Evolutionary conservation across 2,888 invertebrate genomes (phyloP), one percentile per base, ranked within the genome.

Genomic region (Caenorhabditis japonica): DNA sequence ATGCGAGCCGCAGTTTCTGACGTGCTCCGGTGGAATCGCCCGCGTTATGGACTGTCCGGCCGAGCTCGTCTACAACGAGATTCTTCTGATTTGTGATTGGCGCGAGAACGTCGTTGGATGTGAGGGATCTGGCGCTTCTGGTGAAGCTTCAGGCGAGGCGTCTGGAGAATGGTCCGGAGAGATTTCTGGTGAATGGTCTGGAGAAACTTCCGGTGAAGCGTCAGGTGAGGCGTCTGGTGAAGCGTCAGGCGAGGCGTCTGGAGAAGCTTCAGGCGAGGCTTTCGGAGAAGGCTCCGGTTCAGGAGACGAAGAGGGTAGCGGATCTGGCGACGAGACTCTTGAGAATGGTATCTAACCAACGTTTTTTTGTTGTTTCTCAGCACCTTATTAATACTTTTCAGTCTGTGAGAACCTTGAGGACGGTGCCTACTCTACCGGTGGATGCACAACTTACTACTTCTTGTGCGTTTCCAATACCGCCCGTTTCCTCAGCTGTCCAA

Each of bases 11-110:
- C 49, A 56, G 7, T 73, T 73, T 25, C 46, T 68, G 17, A 68
- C 61, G 5, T 73, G 73, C 33, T 60, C 56, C 10, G 60, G 66
- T 4, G 73, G 73, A 23, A 36, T 61, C 27, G 61, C 53, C 8
- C 36, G 56, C 12, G 21, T 68, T 8, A 73, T 73, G 73, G 60
- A 68, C 13, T 73, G 73, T n/a, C 73, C 73, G 0, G 60, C 49
- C 1, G 60, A 60, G 27, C 60, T 73, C 4, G n/a, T 61, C 30
- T 73, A 56, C 56, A 34, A 61, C 27, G 44, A 27, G 4, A 30
- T 8, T 12, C 27, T 17, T 10, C 38, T 39, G 30, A 21, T 60
- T 27, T 73, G 73, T 36, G 66, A 73, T 12, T 73, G 51, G 46
- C 21, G 15, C 5, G 12, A 56, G 34, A 73, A 68, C 27, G 38